phyloP scores from a whole-genome alignment of 1,140 invertebrate genomes.

The Drosophila repleta region DNA sequence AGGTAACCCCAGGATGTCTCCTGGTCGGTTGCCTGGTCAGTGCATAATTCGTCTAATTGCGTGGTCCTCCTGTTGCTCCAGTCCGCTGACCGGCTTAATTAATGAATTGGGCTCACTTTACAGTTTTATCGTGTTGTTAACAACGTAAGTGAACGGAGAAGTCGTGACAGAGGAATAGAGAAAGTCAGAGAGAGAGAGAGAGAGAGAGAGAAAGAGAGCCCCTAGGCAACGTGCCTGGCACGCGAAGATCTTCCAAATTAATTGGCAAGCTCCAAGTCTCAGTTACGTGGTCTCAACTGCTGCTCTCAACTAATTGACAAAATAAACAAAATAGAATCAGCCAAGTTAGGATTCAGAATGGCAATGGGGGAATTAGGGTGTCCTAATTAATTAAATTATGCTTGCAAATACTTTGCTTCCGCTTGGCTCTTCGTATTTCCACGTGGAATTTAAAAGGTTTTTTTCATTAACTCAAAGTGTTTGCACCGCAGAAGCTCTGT shows the following conservation, averaged over 20 bases:
- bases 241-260: constrained; percentile 20
- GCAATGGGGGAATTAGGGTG: neutral
- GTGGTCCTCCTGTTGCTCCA: constrained; percentile 33
- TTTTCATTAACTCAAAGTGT: constrained; percentile 39
- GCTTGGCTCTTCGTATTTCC: constrained; percentile 13
- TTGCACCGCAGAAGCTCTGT: neutral
- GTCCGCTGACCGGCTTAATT: constrained; percentile 41
- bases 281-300: neutral
- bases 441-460: constrained; percentile 42
- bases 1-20: neutral
- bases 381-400: constrained; percentile 61
- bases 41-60: constrained; percentile 45
- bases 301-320: constrained; percentile 46
- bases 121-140: constrained; percentile 52
- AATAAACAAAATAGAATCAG: constrained; percentile 17
- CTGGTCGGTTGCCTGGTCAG: neutral
- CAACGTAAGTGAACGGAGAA: neutral
- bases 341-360: neutral
- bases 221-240: constrained; percentile 8
- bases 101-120: constrained; percentile 47
- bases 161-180: neutral
- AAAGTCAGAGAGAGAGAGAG: neutral
- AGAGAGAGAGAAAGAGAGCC: neutral
- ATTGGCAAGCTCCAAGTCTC: constrained; percentile 12
- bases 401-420: constrained; percentile 38